Base-by-base conservation (phyloP, 1,140 invertebrate genomes). In the Sogatella furcifera region DNA sequence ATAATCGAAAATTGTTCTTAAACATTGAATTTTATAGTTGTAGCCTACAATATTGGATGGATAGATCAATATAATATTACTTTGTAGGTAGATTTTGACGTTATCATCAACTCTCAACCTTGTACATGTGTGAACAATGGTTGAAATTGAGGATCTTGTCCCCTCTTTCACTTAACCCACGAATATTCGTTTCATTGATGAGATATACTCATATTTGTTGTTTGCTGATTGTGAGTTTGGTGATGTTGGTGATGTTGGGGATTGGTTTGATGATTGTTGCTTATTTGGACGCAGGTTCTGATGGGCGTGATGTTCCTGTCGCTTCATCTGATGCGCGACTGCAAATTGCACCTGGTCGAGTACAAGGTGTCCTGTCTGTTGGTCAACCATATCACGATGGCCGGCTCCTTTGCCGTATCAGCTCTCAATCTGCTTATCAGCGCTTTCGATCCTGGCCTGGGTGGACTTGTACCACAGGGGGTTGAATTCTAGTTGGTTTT, bases 351-450 rank as follows among this genome's bases (percentile, higher is more conserved):
- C 71, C 71, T 83, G 61, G 76, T 79, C 22, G 80, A 80, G 64
- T 86, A 85, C 72, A 77, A 81, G 68, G 72, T 69, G 52, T 87
- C 86, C 5, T 84, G 86, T 6, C 74, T 81, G 63, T 69, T 78
- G 64, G 79, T 90, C 60, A 90, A 89, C 72, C 81, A 90, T 68
- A 67, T 81, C n/a, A 83, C 83, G 56, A 84, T 89, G 41, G 80
- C 75, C 10, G 75, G 80, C 14, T 82, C 88, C 1, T 87, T 89
- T 70, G 69, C 84, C 60, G 84, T 91, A 31, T 86, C 88, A 3
- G 80, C 83, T 24, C 73, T 90, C 34, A 92, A 92, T 74, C 74
- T 92, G 2, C 73, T 92, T 19, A 88, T 92, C 60, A 83, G 85
- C 28, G 83, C 85, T 21, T 91, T 92, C 69, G 88, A 89, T 71